phyloP scores from a whole-genome alignment of 2,888 invertebrate species.

The Torymus texanus region DNA sequence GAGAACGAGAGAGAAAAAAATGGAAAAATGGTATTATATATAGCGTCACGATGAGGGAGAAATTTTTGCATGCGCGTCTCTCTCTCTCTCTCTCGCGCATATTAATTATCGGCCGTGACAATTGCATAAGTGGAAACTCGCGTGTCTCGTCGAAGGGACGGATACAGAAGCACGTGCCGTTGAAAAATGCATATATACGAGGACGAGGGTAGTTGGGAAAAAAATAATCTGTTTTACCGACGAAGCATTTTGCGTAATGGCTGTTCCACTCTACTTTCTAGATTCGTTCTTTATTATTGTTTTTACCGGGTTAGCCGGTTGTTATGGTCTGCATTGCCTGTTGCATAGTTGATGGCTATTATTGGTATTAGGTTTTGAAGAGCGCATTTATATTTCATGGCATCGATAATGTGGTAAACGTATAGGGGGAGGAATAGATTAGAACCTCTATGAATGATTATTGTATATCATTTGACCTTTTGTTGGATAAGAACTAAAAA shows the following conservation, averaged over 20 bases:
- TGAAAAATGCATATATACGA: slow-evolving; percentile 23
- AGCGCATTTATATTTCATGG: no score
- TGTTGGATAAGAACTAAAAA: no score
- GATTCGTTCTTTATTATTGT: no score
- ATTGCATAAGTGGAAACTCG: slow-evolving; percentile 13
- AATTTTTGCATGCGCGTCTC: background rate
- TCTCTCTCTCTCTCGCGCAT: background rate
- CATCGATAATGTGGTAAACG: no score
- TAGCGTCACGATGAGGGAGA: background rate
- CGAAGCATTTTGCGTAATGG: background rate
- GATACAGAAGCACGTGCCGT: background rate
- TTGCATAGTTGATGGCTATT: background rate
- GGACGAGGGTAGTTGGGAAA: no score
- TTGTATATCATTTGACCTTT: no score
- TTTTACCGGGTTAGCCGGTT: no score
- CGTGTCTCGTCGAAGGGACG: background rate
- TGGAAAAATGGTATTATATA: no score
- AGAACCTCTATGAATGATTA: no score
- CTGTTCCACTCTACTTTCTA: background rate
- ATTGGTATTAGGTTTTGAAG: no score
- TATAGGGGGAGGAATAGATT: background rate
- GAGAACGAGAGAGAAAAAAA: background rate
- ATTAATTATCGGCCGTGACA: slow-evolving; percentile 37
- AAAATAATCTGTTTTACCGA: slow-evolving; percentile 38
- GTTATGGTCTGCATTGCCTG: no score